These are phyloP conservation scores for Standfussiana lucernea DNA, from an alignment of 2,888 invertebrate genomes.

Conservation along the genomic window DNA sequence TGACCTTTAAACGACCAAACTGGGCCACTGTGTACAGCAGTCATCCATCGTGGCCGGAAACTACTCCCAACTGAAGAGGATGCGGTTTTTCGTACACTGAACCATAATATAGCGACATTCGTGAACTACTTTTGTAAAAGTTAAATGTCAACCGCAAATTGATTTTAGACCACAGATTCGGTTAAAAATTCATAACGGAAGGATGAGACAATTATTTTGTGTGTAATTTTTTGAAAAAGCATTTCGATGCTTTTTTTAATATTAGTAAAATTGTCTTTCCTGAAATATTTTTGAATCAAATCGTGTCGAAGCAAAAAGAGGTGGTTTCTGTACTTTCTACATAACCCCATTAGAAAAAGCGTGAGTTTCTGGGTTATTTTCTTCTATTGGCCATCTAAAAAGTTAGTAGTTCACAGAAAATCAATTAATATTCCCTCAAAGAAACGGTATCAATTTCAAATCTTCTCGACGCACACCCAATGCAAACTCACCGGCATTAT, in stretches of 20 bases:
- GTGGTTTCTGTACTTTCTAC: neutral
- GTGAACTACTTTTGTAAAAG: slow-evolving; percentile 44
- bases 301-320: neutral
- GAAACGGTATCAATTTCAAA: slow-evolving; percentile 32
- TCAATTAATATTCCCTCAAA: slow-evolving; percentile 26
- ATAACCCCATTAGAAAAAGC: neutral
- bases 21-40: slow-evolving; percentile 19
- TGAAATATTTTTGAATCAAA: neutral
- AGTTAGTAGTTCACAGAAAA: neutral
- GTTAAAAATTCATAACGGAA: slow-evolving; percentile 38
- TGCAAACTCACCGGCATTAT: slow-evolving; percentile 23
- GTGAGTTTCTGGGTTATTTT: neutral
- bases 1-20: slow-evolving; percentile 58
- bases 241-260: no score
- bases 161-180: slow-evolving; percentile 49
- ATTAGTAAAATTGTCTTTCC: no score
- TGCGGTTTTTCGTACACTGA: slow-evolving; percentile 63
- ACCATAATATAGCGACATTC: slow-evolving; percentile 29
- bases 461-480: slow-evolving; percentile 5
- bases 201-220: slow-evolving; percentile 36
- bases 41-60: slow-evolving; percentile 57
- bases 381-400: neutral
- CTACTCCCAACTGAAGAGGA: slow-evolving; percentile 48
- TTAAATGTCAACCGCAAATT: slow-evolving; percentile 60
- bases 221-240: neutral